phyloP scores from a whole-genome alignment of 2,888 invertebrate species.

The Diplolepis rosae region DNA sequence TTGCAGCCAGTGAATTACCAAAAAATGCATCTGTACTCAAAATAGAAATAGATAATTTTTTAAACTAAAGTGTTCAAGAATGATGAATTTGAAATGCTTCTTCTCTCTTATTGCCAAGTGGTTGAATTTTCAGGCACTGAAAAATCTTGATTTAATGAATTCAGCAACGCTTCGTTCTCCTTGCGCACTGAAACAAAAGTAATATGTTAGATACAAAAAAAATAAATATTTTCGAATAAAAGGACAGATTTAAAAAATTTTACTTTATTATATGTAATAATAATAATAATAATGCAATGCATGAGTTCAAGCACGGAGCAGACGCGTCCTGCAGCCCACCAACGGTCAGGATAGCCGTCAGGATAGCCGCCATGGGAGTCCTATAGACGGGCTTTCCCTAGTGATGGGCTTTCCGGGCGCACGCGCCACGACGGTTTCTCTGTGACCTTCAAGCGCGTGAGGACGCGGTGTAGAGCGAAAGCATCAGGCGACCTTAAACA shows the following conservation, averaged over 20 bases:
- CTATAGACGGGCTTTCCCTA: too few species aligned
- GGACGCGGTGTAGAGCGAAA: too few species aligned
- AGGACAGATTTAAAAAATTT: background rate
- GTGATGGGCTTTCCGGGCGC: too few species aligned
- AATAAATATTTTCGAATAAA: background rate
- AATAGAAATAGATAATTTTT: background rate
- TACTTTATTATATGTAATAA: too few species aligned
- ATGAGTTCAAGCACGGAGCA: too few species aligned
- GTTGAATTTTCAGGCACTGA: slow-evolving; percentile 60
- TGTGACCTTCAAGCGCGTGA: too few species aligned
- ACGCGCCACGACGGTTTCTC: too few species aligned
- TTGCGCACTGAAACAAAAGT: slow-evolving; percentile 84
- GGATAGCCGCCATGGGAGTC: too few species aligned
- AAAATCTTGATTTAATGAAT: slow-evolving; percentile 79
- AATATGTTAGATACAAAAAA: background rate
- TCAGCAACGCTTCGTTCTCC: slow-evolving; percentile 91
- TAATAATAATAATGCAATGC: too few species aligned
- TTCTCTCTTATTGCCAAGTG: slow-evolving; percentile 34
- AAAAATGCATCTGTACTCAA: slow-evolving; percentile 3
- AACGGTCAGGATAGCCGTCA: too few species aligned
- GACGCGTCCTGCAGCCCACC: too few species aligned
- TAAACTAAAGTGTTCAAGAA: background rate
- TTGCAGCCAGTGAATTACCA: background rate
- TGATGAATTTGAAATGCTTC: slow-evolving; percentile 40
- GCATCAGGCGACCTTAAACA: too few species aligned